A percentile compares a stretch with the other conserved stretches of the same genome.
Conservation (phyloP, 2,113 vertebrate species). For the Thomomys bottae region DNA sequence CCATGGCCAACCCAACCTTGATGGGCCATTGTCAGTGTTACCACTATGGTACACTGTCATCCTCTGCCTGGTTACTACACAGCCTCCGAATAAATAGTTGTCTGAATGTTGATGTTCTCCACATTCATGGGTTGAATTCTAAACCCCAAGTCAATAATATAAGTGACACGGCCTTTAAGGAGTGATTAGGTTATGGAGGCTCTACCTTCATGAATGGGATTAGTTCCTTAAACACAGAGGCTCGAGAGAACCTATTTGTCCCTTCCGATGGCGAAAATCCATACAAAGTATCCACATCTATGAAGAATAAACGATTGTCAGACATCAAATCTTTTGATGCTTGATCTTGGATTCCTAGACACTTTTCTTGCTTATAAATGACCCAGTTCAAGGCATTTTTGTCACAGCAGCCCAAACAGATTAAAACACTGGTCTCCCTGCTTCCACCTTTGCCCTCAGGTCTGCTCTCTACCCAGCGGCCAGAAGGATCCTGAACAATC, state of each 20-base stretch:
- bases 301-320: neutral
- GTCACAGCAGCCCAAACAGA: neutral
- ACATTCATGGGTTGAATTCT: neutral
- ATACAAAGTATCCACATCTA: neutral
- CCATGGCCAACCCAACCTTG: neutral
- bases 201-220: neutral
- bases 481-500: neutral
- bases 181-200: neutral
- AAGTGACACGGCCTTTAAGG: neutral
- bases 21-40: neutral
- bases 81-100: neutral
- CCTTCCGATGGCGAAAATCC: neutral
- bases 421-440: neutral
- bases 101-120: neutral
- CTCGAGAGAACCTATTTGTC: neutral
- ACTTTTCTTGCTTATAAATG: neutral
- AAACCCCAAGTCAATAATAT: neutral
- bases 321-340: neutral
- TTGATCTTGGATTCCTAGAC: neutral
- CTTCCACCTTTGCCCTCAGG: neutral
- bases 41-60: neutral
- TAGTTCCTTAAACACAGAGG: neutral
- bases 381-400: neutral
- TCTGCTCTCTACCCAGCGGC: neutral
- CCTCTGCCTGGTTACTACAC: neutral